Base-by-base conservation (phyloP, 2,888 invertebrate species). In the Campoletis raptor region DNA sequence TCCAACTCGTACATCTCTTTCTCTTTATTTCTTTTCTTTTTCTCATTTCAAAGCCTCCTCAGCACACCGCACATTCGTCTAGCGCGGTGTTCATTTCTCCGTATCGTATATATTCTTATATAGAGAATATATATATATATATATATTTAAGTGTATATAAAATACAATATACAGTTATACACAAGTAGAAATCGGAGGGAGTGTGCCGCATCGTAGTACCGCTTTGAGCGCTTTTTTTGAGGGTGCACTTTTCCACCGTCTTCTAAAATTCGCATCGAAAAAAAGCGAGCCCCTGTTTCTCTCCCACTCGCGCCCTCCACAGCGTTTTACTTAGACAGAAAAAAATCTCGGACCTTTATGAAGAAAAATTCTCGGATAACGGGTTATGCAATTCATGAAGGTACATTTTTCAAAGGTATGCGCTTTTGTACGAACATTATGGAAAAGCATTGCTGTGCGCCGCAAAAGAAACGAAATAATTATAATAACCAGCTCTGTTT, bases 51-150 rank as follows among this genome's bases (percentile, higher is more conserved):
- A 85, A 86, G 73, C 61, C 77, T 80, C 77, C 70, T 61, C 61
- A 69, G 83, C 85, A 72, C 48, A 69, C 82, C 77, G 70, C 83
- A 87, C 87, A 87, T 84, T 86, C 86, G 81, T 86, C 86, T 70
- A 74, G 69, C 74, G 15, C 30, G 54, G 52, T 78, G 81, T 81
- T 81, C 86, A 86, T 86, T 86, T 84, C 73, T 84, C 86, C 74
- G 61, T 84, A 40, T 78, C 52, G 52, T 74, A 73, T 42, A 76
- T 74, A 67, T 64, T 42, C 45, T 24, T 57, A 72, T 45, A 80
- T 80, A 66, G n/a, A 57, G 66, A 66, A 66, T 52, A 37, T 77
- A 66, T 66, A 36, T 45, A 66, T 66, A 36, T 45, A 48, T 66
- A 52, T 48, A 61, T 24, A 30, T 30, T 21, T 9, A 0, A 52